phyloP scores from a whole-genome alignment of 2,797 vertebrate species.

The Ctenopoma kingsleyae region DNA sequence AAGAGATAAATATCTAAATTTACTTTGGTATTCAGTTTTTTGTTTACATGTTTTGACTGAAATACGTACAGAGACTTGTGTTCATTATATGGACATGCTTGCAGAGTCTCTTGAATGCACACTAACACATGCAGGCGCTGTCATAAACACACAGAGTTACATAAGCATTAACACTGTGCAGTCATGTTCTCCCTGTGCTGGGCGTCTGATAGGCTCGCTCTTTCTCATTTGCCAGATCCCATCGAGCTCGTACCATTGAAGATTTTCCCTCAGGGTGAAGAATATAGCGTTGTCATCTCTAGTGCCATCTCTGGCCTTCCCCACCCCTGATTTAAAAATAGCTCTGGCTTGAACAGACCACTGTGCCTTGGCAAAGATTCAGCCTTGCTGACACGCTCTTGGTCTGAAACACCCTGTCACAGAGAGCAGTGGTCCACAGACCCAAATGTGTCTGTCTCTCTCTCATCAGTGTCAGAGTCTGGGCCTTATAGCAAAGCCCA shows the following conservation, averaged over 20 bases:
- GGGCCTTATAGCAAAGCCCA: constrained; percentile 37
- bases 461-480: constrained; percentile 46
- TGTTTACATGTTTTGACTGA: background rate
- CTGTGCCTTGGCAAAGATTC: constrained; percentile 62
- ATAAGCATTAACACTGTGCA: constrained; percentile 65
- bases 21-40: no score
- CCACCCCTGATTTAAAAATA: constrained; percentile 75
- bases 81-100: constrained; percentile 13
- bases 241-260: constrained; percentile 62
- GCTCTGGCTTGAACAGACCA: constrained; percentile 53
- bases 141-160: constrained; percentile 59
- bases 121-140: constrained; percentile 29
- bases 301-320: constrained; percentile 68
- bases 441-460: constrained; percentile 67
- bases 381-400: constrained; percentile 47
- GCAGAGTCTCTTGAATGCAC: constrained; percentile 22
- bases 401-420: constrained; percentile 48
- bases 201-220: constrained; percentile 57
- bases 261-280: constrained; percentile 69
- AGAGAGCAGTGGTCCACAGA: constrained; percentile 65
- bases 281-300: constrained; percentile 75
- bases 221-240: constrained; percentile 63
- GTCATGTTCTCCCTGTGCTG: constrained; percentile 46
- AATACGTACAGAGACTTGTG: constrained; percentile 3
- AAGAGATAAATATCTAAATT: no score